A percentile compares a stretch with the other conserved stretches of the same genome.
Conservation (phyloP, 2,113 vertebrate species). For the Athene noctua region DNA sequence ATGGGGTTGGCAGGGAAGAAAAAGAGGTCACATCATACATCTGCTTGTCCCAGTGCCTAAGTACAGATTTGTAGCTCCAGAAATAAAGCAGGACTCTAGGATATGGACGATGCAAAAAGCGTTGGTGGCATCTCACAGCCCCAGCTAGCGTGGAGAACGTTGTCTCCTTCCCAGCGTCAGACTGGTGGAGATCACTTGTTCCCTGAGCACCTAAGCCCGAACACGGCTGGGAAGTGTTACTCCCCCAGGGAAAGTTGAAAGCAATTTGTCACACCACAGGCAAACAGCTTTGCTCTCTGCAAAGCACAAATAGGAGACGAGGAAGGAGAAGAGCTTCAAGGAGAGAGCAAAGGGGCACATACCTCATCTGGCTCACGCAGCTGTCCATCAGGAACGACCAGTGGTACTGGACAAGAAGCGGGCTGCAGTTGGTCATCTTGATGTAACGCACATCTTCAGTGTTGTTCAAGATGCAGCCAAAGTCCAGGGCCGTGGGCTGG, state of each 20-base stretch:
- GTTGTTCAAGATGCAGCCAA: conserved; percentile 83
- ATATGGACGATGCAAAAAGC: rapidly evolving
- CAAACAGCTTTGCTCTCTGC: not conserved
- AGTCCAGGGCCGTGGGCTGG: conserved; percentile 76
- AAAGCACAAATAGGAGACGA: not conserved
- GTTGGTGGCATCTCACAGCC: not conserved
- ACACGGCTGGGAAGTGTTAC: not conserved
- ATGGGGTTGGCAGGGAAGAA: not conserved
- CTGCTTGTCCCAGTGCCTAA: not conserved
- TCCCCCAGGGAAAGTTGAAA: not conserved
- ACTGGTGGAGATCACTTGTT: not conserved
- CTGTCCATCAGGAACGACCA: conserved; percentile 78
- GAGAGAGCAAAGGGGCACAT: not conserved
- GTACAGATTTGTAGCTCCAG: not conserved
- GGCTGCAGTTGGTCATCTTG: conserved; percentile 82
- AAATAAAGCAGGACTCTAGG: not conserved
- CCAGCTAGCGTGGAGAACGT: not conserved
- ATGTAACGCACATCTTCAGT: conserved; percentile 71
- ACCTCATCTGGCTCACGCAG: conserved; percentile 69
- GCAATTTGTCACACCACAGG: not conserved
- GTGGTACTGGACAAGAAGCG: conserved; percentile 74
- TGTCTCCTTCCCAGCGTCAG: not conserved
- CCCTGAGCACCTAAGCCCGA: not conserved
- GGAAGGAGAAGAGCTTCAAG: not conserved
- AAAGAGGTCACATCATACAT: not conserved